phyloP scores from a whole-genome alignment of 2,113 vertebrate species.

The Sylvia atricapilla region DNA sequence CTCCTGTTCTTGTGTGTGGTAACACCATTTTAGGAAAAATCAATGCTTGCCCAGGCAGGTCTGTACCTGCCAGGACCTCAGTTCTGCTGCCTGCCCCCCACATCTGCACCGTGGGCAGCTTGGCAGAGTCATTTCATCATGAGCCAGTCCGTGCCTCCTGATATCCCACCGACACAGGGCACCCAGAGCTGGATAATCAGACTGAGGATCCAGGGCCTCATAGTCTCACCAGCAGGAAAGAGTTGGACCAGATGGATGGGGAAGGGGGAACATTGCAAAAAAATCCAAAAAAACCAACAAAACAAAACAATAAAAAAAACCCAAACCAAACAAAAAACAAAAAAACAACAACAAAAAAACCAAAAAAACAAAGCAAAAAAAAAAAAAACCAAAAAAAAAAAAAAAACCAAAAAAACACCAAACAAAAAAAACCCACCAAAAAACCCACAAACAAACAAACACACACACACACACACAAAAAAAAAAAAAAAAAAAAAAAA shows the following conservation, averaged over 20 bases:
- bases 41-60: not conserved
- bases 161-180: too few species aligned
- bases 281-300: too few species aligned
- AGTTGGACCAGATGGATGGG: not conserved
- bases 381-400: too few species aligned
- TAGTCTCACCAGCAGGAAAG: not conserved
- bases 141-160: not conserved
- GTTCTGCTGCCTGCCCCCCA: not conserved
- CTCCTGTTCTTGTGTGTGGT: not conserved
- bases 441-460: too few species aligned
- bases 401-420: too few species aligned
- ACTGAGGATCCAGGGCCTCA: not conserved
- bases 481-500: not conserved
- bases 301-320: too few species aligned
- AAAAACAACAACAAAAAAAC: too few species aligned
- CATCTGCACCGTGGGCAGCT: rapidly evolving
- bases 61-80: not conserved
- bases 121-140: rapidly evolving
- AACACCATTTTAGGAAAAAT: not conserved
- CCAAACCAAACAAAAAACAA: too few species aligned
- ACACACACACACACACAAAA: too few species aligned
- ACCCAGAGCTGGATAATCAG: not conserved
- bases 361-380: too few species aligned
- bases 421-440: too few species aligned
- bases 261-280: not conserved